Evolutionary conservation across 2,797 vertebrate species (phyloP).

Genomic region (Eutrigla gurnardus): DNA sequence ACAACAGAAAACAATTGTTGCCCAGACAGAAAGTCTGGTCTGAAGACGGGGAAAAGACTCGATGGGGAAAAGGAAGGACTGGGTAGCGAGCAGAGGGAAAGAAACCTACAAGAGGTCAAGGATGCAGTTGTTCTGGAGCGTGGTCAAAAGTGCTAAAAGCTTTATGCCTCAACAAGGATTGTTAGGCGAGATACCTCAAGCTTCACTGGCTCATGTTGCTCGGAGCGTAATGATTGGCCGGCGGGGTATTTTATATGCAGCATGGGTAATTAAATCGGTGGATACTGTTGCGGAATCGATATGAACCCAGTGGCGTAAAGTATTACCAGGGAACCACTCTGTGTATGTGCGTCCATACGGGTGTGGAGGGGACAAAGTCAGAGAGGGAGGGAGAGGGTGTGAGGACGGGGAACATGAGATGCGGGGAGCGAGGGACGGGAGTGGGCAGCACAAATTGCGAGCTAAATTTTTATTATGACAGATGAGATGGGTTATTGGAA

Average conservation of each 20-base stretch:
- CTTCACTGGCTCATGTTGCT: constrained; percentile 51
- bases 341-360: constrained; percentile 13
- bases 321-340: constrained; percentile 37
- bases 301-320: constrained; percentile 61
- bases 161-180: constrained; percentile 66
- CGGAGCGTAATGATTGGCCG: constrained; percentile 58
- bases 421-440: constrained; percentile 33
- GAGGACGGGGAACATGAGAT: constrained; percentile 43
- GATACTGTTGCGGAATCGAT: constrained; percentile 73
- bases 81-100: constrained; percentile 8
- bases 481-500: constrained; percentile 79
- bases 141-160: constrained; percentile 70
- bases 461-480: constrained; percentile 76
- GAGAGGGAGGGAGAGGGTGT: constrained; percentile 16
- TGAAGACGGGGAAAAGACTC: background rate
- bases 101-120: constrained; percentile 45
- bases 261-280: constrained; percentile 72
- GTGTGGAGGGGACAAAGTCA: constrained; percentile 27
- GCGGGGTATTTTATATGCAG: constrained; percentile 70
- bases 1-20: background rate
- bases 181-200: constrained; percentile 59
- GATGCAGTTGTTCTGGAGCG: constrained; percentile 52
- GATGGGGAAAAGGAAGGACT: constrained; percentile 9
- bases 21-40: background rate
- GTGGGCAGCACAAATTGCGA: constrained; percentile 69